Conservation (phyloP, 2,888 invertebrate genomes). For the Hipparchia semele region DNA sequence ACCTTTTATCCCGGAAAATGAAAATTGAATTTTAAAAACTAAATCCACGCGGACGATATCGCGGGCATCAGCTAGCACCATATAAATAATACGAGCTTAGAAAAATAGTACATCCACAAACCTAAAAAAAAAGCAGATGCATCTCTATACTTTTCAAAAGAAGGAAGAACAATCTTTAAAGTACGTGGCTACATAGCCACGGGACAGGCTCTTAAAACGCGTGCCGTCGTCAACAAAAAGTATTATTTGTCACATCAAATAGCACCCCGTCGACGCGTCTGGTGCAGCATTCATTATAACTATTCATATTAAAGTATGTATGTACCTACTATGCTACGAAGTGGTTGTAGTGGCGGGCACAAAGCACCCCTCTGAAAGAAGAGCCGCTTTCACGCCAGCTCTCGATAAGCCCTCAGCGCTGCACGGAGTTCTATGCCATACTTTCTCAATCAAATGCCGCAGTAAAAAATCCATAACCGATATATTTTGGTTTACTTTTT, state of each 20-base stretch:
- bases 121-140: background rate
- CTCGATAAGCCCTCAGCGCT: conserved; percentile 66
- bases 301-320: conserved; percentile 53
- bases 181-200: conserved; percentile 10
- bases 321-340: conserved; percentile 55
- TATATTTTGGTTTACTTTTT: conserved; percentile 5
- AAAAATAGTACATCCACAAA: background rate
- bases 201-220: conserved; percentile 14
- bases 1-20: too few relatives aligned
- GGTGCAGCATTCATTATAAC: conserved; percentile 51
- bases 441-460: conserved; percentile 38
- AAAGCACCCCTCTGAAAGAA: conserved; percentile 72
- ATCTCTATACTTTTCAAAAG: conserved; percentile 5
- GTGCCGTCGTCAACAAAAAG: conserved; percentile 39
- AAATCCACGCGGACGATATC: too few relatives aligned
- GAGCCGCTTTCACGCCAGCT: conserved; percentile 66
- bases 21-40: too few relatives aligned
- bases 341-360: conserved; percentile 67
- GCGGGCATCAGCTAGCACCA: too few relatives aligned
- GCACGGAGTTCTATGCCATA: conserved; percentile 36
- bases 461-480: conserved; percentile 29
- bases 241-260: conserved; percentile 38
- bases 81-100: background rate
- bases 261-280: conserved; percentile 35
- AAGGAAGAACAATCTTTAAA: conserved; percentile 16